Evolutionary conservation across 2,113 vertebrate genomes (phyloP).

Genomic region (Saccopteryx bilineata): DNA sequence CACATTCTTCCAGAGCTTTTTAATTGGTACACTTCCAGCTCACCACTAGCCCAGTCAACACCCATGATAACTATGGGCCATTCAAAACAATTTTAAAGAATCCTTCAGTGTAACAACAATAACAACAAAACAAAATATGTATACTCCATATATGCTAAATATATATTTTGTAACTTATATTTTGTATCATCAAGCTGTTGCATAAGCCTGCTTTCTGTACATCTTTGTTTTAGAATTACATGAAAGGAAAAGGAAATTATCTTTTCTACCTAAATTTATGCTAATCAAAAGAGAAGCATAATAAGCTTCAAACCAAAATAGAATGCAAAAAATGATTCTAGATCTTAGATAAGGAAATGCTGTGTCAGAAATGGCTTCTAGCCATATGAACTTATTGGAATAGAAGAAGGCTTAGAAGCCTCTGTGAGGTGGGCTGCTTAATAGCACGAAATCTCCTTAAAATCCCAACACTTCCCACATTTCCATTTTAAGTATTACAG

Average conservation of each 20-base stretch:
- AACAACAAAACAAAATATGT: background rate
- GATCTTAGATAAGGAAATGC: conserved; percentile 55
- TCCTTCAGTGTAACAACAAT: background rate
- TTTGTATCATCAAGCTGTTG: background rate
- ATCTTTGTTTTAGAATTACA: conserved; percentile 50
- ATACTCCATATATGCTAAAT: background rate
- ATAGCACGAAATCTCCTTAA: background rate
- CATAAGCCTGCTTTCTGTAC: conserved; percentile 20
- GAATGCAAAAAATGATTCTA: conserved; percentile 30
- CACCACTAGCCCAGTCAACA: background rate
- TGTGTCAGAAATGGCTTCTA: conserved; percentile 55
- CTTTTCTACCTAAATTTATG: conserved; percentile 48
- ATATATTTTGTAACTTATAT: background rate
- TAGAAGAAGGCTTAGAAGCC: background rate
- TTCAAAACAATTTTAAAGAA: background rate
- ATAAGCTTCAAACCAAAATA: conserved; percentile 59
- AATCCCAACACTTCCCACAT: background rate
- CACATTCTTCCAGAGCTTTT: background rate
- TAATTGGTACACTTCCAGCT: background rate
- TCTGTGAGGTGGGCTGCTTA: conserved; percentile 22
- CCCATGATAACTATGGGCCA: background rate
- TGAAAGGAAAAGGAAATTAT: conserved; percentile 4
- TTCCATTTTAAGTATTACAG: background rate
- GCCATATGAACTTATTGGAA: conserved; percentile 9
- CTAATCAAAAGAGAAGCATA: conserved; percentile 57